Evolutionary conservation across 2,888 invertebrate species (phyloP).

Genomic region (Coecobrya sp.): DNA sequence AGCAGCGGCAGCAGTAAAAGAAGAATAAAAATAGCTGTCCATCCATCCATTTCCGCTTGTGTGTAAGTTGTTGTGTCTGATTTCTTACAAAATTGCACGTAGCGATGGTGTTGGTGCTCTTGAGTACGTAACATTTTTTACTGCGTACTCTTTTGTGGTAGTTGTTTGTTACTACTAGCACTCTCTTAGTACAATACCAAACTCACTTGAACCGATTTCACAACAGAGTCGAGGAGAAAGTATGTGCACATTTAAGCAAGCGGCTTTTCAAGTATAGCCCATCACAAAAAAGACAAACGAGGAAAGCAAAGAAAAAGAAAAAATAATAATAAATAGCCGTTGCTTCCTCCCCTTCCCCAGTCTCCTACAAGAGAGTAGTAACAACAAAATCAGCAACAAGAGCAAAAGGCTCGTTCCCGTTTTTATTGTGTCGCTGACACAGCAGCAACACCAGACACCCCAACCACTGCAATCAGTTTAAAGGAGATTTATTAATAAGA

Average conservation of each 20-base stretch:
- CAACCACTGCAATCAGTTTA: neutral
- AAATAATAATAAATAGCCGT: conserved; percentile 30
- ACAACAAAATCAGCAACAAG: neutral
- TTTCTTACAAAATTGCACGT: neutral
- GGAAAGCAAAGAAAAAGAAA: neutral
- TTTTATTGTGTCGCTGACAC: conserved; percentile 2
- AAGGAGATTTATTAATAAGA: neutral
- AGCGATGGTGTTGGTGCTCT: neutral
- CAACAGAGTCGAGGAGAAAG: neutral
- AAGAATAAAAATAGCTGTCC: conserved; percentile 58
- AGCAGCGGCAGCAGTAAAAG: conserved; percentile 2
- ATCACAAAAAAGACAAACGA: neutral
- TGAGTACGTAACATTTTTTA: neutral
- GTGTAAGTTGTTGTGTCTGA: conserved; percentile 54
- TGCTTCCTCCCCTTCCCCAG: neutral
- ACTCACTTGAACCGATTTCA: neutral
- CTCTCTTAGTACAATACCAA: neutral
- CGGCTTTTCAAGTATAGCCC: neutral
- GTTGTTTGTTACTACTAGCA: neutral
- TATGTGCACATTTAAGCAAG: neutral
- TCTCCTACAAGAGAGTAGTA: neutral
- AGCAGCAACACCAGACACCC: neutral
- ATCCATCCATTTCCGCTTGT: conserved; percentile 45
- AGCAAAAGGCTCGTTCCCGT: neutral
- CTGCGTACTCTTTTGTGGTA: neutral